phyloP scores from a whole-genome alignment of 2,797 vertebrate genomes.

The Scleropages formosus region DNA sequence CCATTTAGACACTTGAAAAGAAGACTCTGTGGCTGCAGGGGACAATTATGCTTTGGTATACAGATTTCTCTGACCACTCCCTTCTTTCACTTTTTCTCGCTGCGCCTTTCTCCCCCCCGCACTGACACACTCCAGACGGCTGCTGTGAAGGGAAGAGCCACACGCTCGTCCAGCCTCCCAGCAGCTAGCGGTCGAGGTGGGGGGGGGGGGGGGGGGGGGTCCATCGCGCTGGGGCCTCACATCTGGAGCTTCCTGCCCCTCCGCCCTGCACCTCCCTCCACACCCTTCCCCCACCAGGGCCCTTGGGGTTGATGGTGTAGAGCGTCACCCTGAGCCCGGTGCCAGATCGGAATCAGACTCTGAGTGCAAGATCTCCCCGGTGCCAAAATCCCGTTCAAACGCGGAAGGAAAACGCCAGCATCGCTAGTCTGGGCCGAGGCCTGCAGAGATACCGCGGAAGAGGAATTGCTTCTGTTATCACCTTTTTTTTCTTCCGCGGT shows the following conservation, averaged over 20 bases:
- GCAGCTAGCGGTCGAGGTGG: neutral
- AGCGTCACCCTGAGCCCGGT: neutral
- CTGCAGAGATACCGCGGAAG: no score
- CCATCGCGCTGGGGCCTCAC: neutral
- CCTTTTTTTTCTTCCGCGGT: no score
- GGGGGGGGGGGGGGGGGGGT: neutral
- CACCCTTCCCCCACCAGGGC: neutral
- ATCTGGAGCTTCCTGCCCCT: constrained; percentile 27
- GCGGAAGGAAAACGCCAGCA: neutral
- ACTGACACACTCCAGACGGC: constrained; percentile 4
- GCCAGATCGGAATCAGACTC: neutral
- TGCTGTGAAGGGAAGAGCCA: neutral
- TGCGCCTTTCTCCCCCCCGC: neutral
- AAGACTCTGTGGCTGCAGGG: neutral
- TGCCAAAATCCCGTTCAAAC: neutral
- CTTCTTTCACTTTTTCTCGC: neutral
- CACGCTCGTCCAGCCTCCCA: neutral
- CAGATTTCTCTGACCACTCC: neutral
- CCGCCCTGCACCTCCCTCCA: neutral
- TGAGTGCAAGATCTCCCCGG: neutral
- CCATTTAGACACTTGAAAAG: constrained; percentile 1
- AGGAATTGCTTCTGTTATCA: no score
- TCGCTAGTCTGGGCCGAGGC: constrained; percentile 1
- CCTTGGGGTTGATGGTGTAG: neutral
- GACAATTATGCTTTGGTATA: neutral